Evolutionary conservation across 2,113 vertebrate genomes (phyloP), one percentile per base, ranked within the genome.

Genomic region (Toxotes chatareus): DNA sequence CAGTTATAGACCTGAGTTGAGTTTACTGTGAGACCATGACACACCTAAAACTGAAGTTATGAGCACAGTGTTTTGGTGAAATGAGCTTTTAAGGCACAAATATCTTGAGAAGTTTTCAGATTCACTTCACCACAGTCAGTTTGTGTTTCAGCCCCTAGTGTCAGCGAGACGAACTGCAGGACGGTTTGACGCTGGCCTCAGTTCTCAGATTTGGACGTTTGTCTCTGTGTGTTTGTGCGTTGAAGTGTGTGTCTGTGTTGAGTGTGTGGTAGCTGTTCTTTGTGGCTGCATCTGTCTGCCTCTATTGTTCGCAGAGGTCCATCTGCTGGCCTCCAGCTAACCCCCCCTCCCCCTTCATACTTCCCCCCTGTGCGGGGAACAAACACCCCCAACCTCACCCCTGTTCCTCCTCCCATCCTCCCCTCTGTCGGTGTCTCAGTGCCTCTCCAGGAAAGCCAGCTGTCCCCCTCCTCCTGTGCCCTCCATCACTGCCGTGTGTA

Each of bases 231-330:
- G 12, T 76, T 36, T 82, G 73, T 89, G 44, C 10, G 49, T 21
- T 19, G 19, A 3, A 32, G 49, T 72, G 68, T 80, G 69, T 66
- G 53, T 44, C 3, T 66, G 40, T 31, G 63, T 17, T 34, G 44
- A 38, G 66, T 70, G 88, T 70, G 70, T 70, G 81, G 32, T 79
- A 4, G 59, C 76, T 71, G 74, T 59, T 94, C 92, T 93, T 94
- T 94, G 94, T 93, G 89, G 73, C 86, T 93, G 90, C 92, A 93
- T 94, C 92, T 94, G 94, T 92, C 91, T 84, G 79, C 76, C 75
- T 87, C 90, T 72, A 93, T 93, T 94, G 93, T 95, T 93, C 89
- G 80, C 66, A 67, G 85, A 76, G 77, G 88, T 95, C 94, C 94
- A 95, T 94, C 93, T 94, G 94, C 94, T 90, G 87, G 88, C 82